Conservation (phyloP, 2,888 invertebrate species). For the Griposia aprilina region DNA sequence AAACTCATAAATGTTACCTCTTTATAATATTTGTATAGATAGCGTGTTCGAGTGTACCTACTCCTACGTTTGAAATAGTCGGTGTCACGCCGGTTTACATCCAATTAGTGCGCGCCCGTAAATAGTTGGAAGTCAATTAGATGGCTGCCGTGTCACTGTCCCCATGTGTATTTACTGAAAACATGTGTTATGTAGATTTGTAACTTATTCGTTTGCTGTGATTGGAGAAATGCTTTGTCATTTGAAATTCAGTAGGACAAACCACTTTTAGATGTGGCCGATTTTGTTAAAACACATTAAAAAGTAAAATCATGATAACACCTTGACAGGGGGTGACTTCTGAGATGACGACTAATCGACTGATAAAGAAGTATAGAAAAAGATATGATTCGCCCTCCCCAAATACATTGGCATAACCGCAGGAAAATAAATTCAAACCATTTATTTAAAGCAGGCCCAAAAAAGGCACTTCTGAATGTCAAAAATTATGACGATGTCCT, state of each 20-base stretch:
- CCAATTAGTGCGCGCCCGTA: slow-evolving; percentile 63
- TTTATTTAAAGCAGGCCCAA: too few species aligned
- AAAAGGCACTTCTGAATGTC: too few species aligned
- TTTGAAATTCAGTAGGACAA: slow-evolving; percentile 16
- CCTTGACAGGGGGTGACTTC: not conserved
- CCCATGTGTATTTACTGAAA: slow-evolving; percentile 36
- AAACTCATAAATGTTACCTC: not conserved
- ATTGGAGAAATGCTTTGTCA: slow-evolving; percentile 26
- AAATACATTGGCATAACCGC: not conserved
- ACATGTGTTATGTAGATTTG: slow-evolving; percentile 32
- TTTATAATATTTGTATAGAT: not conserved
- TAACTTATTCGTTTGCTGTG: slow-evolving; percentile 2
- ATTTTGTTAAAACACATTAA: not conserved
- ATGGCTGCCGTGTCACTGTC: slow-evolving; percentile 45
- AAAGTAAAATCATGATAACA: not conserved
- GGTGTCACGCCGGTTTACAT: slow-evolving; percentile 48
- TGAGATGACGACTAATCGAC: not conserved
- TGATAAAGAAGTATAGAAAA: not conserved
- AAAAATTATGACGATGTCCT: too few species aligned
- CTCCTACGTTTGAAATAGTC: slow-evolving; percentile 32
- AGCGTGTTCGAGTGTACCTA: not conserved
- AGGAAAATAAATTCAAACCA: too few species aligned
- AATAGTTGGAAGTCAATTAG: slow-evolving; percentile 63
- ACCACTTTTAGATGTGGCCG: not conserved
- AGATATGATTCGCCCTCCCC: not conserved